These are phyloP conservation scores for Seira ritae DNA, from an alignment of 2,888 invertebrate species.

Conservation along the genomic window DNA sequence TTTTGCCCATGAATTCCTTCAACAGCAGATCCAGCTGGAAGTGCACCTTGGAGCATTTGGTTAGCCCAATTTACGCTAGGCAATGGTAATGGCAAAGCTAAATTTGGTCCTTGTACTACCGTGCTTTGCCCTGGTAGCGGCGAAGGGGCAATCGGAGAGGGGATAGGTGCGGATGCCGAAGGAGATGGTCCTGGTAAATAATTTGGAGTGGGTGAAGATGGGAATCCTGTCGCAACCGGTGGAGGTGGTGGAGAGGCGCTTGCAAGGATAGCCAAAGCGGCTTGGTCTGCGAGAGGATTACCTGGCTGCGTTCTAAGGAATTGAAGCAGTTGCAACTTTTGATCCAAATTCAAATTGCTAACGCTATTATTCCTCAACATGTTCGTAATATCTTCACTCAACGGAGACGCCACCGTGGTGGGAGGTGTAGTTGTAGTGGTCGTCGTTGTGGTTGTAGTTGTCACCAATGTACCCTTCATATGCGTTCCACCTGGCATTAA, in stretches of 20 bases:
- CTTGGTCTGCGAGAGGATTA: slow-evolving; percentile 51
- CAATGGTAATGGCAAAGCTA: slow-evolving; percentile 3
- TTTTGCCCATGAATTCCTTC: slow-evolving; percentile 51
- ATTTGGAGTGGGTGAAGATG: background rate
- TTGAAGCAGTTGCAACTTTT: slow-evolving; percentile 69
- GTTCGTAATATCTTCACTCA: background rate
- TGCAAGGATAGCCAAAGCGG: slow-evolving; percentile 43
- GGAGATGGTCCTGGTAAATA: slow-evolving; percentile 9
- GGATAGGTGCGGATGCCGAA: background rate
- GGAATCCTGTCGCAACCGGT: background rate
- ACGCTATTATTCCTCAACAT: slow-evolving; percentile 54
- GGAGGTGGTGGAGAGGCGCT: background rate
- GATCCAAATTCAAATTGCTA: slow-evolving; percentile 60
- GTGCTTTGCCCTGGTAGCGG: background rate
- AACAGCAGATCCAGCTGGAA: slow-evolving; percentile 65
- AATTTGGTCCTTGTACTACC: slow-evolving; percentile 28
- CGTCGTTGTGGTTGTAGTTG: slow-evolving; percentile 41
- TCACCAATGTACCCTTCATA: slow-evolving; percentile 47
- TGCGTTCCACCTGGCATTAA: slow-evolving; percentile 68
- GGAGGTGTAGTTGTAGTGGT: slow-evolving; percentile 27
- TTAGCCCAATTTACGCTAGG: slow-evolving; percentile 19
- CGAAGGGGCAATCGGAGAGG: background rate
- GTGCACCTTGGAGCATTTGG: slow-evolving; percentile 40
- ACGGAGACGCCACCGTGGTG: background rate
- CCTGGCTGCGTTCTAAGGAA: slow-evolving; percentile 58